Conservation (phyloP, 2,888 invertebrate species). For the Harpagoxenus sublaevis region DNA sequence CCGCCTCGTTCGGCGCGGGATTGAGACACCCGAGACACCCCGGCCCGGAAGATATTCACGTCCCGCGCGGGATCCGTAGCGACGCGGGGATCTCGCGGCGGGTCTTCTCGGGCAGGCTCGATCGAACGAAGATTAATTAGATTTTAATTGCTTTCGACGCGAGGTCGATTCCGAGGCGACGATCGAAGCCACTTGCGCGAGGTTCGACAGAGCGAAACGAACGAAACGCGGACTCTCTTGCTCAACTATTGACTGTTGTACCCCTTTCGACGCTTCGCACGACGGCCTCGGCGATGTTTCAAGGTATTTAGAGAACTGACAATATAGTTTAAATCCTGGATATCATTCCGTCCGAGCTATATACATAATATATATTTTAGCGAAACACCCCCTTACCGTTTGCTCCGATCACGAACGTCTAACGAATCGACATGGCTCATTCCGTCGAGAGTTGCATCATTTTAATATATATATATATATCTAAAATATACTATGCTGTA, state of each 20-base stretch:
- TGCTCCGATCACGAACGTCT: conserved; percentile 46
- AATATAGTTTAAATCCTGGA: background rate
- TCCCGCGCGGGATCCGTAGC: background rate
- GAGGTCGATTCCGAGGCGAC: conserved; percentile 13
- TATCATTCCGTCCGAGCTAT: conserved; percentile 34
- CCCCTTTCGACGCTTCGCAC: conserved; percentile 13
- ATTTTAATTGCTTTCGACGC: conserved; percentile 37
- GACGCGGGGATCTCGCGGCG: background rate
- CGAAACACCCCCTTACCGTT: conserved; percentile 39
- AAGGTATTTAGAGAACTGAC: conserved; percentile 7
- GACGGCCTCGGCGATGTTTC: conserved; percentile 18
- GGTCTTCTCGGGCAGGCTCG: conserved; percentile 25
- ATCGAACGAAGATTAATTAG: conserved; percentile 29
- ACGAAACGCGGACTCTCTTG: conserved; percentile 67
- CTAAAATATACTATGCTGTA: conserved; percentile 72
- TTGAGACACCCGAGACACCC: background rate
- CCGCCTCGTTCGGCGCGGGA: conserved; percentile 29
- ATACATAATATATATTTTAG: conserved; percentile 31
- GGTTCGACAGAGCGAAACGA: conserved; percentile 56
- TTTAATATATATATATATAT: conserved; percentile 57
- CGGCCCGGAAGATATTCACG: background rate
- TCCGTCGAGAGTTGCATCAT: conserved; percentile 48
- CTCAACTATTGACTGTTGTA: conserved; percentile 69
- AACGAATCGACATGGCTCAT: conserved; percentile 59
- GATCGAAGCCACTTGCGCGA: conserved; percentile 34